phyloP scores from a whole-genome alignment of 2,113 vertebrate species.

The Oenanthe oenanthe region DNA sequence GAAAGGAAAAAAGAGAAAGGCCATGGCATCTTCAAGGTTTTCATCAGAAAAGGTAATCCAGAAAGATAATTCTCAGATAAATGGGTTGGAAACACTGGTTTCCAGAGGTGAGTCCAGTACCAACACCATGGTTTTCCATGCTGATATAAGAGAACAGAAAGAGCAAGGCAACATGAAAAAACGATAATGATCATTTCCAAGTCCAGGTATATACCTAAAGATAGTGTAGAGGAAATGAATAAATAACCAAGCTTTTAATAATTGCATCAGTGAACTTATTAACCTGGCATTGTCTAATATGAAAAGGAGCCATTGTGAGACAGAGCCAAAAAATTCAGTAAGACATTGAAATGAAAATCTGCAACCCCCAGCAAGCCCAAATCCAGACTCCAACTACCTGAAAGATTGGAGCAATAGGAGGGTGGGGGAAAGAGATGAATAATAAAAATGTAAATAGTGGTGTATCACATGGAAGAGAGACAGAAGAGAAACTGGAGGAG shows the following conservation, averaged over 20 bases:
- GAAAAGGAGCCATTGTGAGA: not conserved
- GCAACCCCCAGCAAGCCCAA: not conserved
- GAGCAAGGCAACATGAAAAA: not conserved
- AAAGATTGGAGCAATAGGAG: not conserved
- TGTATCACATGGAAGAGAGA: not conserved
- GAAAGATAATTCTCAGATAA: not conserved
- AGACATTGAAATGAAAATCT: not conserved
- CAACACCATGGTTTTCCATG: not conserved
- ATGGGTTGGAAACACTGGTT: not conserved
- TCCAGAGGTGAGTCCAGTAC: not conserved
- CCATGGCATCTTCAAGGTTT: not conserved
- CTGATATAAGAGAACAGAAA: not conserved
- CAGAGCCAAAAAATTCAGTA: not conserved
- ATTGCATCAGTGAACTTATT: not conserved
- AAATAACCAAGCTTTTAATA: slow-evolving; percentile 36
- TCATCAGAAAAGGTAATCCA: not conserved
- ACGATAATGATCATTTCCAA: not conserved
- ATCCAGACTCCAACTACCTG: not conserved
- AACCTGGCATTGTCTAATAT: not conserved
- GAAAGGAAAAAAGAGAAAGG: not conserved
- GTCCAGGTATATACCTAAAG: not conserved
- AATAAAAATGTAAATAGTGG: not conserved
- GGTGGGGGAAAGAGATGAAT: not conserved
- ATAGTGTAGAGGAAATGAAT: not conserved
- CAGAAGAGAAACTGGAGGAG: not conserved